Conservation (phyloP, 1,140 invertebrate species). For the Drosophila ambigua region DNA sequence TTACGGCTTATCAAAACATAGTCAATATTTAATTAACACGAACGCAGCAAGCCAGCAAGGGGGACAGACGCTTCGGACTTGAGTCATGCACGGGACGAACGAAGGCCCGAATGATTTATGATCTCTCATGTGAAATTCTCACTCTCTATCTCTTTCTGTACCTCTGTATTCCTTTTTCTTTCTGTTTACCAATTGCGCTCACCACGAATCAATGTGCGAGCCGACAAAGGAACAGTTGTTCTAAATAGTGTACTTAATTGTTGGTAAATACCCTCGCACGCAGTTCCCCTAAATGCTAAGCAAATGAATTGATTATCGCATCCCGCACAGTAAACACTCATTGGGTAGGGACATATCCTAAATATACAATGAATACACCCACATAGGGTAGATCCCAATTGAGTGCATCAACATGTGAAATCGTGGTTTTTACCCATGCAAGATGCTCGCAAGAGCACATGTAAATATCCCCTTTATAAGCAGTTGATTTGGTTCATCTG, state of each 20-base stretch:
- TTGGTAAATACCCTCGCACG: slow-evolving; percentile 19
- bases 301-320: slow-evolving; percentile 54
- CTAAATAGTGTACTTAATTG: slow-evolving; percentile 51
- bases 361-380: slow-evolving; percentile 32
- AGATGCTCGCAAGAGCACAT: too few relatives aligned
- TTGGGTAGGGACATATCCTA: slow-evolving; percentile 34
- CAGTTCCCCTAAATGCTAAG: slow-evolving; percentile 42
- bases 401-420: background rate
- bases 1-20: slow-evolving; percentile 79
- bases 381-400: slow-evolving; percentile 13
- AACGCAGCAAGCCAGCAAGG: slow-evolving; percentile 59
- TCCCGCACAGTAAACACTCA: slow-evolving; percentile 39
- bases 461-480: too few relatives aligned
- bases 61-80: slow-evolving; percentile 23
- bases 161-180: slow-evolving; percentile 13
- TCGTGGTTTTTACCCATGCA: too few relatives aligned
- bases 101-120: slow-evolving; percentile 67
- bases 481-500: too few relatives aligned
- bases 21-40: slow-evolving; percentile 83
- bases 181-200: slow-evolving; percentile 39
- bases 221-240: slow-evolving; percentile 64
- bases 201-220: slow-evolving; percentile 23
- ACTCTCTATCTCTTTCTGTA: background rate
- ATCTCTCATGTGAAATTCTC: slow-evolving; percentile 51
- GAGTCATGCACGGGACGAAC: slow-evolving; percentile 16